A percentile compares a stretch with the other conserved stretches of the same genome.
These are phyloP conservation scores for Globicephala melas DNA, from an alignment of 2,113 vertebrate genomes.

Conservation along the genomic window DNA sequence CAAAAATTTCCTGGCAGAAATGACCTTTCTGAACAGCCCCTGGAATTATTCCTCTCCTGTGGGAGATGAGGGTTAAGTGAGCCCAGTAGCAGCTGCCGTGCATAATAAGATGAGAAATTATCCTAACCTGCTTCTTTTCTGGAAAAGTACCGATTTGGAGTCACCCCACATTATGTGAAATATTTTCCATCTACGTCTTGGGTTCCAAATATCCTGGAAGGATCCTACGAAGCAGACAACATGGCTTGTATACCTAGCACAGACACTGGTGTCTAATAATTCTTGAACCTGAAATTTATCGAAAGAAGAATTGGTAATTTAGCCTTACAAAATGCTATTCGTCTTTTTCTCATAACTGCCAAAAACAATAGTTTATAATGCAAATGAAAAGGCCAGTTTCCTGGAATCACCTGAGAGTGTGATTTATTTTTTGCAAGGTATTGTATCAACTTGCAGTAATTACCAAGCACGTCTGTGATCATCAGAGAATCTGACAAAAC, in stretches of 20 bases:
- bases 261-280: neutral
- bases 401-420: conserved; percentile 1
- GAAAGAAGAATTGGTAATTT: neutral
- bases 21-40: neutral
- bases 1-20: neutral
- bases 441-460: conserved; percentile 60
- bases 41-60: neutral
- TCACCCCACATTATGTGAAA: neutral
- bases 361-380: neutral
- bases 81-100: neutral
- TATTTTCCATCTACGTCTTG: neutral
- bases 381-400: neutral
- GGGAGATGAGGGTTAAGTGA: neutral
- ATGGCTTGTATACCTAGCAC: neutral
- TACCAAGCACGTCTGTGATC: neutral
- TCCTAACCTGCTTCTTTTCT: neutral
- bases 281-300: neutral
- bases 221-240: neutral
- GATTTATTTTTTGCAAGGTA: conserved; percentile 29
- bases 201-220: neutral
- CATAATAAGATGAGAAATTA: neutral
- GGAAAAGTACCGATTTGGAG: neutral
- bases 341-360: neutral
- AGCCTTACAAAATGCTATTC: neutral
- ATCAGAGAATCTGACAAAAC: conserved; percentile 62